phyloP scores from a whole-genome alignment of 2,888 invertebrate genomes.

The Macropis europaea region DNA sequence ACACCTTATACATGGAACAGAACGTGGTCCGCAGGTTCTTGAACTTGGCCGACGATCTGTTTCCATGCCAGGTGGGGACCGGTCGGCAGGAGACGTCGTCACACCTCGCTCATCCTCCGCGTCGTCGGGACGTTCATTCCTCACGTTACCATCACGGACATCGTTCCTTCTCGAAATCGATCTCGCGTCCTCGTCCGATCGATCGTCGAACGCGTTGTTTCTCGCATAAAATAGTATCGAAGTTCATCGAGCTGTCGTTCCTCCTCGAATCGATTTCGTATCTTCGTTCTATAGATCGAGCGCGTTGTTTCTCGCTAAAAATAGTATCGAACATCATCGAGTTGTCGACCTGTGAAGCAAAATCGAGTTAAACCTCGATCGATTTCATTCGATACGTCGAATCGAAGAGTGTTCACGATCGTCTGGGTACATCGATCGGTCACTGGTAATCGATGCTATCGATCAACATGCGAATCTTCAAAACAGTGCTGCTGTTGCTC shows the following conservation, averaged over 20 bases:
- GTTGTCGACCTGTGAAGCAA: too few relatives aligned
- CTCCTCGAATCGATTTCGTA: neutral
- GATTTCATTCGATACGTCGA: neutral
- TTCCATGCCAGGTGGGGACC: constrained; percentile 66
- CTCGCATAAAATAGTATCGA: too few relatives aligned
- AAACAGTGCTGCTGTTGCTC: constrained; percentile 60
- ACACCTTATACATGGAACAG: constrained; percentile 23
- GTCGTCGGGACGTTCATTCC: constrained; percentile 58
- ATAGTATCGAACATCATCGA: neutral
- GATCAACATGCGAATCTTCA: constrained; percentile 74
- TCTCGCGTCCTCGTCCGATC: neutral
- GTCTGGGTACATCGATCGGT: neutral
- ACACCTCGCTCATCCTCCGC: constrained; percentile 63
- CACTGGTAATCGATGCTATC: constrained; percentile 47
- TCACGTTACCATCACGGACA: constrained; percentile 9
- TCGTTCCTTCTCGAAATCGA: constrained; percentile 1
- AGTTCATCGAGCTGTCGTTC: too few relatives aligned
- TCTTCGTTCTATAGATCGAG: neutral
- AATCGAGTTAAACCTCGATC: too few relatives aligned
- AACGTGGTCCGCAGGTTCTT: constrained; percentile 65
- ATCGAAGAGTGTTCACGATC: neutral
- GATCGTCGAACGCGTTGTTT: neutral
- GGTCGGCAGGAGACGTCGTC: constrained; percentile 57
- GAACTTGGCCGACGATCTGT: constrained; percentile 65
- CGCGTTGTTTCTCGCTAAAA: too few relatives aligned